A percentile compares a stretch with the other conserved stretches of the same genome.
phyloP scores from a whole-genome alignment of 2,888 invertebrate genomes.

The Brachyopa scutellaris region DNA sequence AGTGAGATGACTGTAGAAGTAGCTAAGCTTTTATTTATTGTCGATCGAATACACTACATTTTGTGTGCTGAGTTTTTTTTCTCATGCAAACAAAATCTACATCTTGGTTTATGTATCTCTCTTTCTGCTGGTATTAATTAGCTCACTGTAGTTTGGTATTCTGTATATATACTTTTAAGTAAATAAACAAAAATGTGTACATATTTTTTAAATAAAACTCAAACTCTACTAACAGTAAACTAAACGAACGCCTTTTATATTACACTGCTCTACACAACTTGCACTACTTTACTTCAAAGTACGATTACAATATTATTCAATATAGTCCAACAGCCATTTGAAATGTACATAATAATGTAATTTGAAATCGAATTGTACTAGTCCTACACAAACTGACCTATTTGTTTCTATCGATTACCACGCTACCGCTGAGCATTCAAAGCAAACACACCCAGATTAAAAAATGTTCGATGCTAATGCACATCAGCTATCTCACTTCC shows the following conservation, averaged over 20 bases:
- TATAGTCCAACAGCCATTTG: too few species aligned
- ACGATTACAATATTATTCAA: too few species aligned
- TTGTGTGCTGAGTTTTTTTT: too few species aligned
- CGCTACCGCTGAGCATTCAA: neutral
- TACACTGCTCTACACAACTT: neutral
- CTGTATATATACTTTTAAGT: neutral
- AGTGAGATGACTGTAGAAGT: too few species aligned
- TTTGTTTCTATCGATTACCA: neutral
- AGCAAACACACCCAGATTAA: conserved; percentile 22
- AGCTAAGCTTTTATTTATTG: too few species aligned
- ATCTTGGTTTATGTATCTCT: too few species aligned
- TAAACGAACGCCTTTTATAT: conserved; percentile 20
- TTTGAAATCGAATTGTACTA: conserved; percentile 22
- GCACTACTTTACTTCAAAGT: neutral
- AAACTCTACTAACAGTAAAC: conserved; percentile 20
- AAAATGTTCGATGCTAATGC: neutral
- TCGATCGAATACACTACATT: too few species aligned
- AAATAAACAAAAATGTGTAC: conserved; percentile 12
- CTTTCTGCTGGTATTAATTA: too few species aligned
- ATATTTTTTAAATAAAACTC: conserved; percentile 26
- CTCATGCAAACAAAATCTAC: too few species aligned
- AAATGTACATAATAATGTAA: too few species aligned
- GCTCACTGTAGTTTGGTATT: too few species aligned
- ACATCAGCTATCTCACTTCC: neutral
- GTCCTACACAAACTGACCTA: neutral